A percentile compares a stretch with the other conserved stretches of the same genome.
Conservation (phyloP, 2,113 vertebrate genomes). For the Callorhinus ursinus region DNA sequence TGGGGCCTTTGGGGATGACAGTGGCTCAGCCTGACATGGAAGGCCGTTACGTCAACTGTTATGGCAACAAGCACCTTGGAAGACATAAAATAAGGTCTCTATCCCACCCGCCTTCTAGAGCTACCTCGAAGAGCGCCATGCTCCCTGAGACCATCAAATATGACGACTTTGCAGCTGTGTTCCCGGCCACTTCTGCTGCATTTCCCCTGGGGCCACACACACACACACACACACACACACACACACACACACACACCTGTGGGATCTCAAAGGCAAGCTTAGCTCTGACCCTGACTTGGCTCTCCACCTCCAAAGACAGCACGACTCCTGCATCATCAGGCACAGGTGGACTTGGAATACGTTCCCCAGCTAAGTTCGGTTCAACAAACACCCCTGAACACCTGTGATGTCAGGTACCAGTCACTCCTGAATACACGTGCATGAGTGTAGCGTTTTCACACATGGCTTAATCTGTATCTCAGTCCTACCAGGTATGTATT, state of each 20-base stretch:
- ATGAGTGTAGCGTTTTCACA: fast-evolving
- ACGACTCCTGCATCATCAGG: not conserved
- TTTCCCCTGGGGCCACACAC: not conserved
- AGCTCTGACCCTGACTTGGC: too few species aligned
- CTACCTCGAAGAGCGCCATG: not conserved
- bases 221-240: too few species aligned
- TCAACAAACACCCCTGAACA: not conserved
- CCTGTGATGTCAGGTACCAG: fast-evolving
- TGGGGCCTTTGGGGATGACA: not conserved
- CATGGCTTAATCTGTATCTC: fast-evolving
- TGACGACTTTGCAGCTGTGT: fast-evolving
- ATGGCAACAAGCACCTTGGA: not conserved
- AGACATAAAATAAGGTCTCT: not conserved
- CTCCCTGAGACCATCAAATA: not conserved
- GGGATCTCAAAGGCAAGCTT: not conserved
- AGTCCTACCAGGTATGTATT: fast-evolving
- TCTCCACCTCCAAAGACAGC: not conserved
- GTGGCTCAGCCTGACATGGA: not conserved
- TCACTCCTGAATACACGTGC: not conserved
- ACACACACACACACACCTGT: too few species aligned
- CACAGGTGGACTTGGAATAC: not conserved
- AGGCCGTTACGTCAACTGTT: not conserved
- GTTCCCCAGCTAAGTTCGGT: not conserved
- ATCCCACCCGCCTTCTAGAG: not conserved
- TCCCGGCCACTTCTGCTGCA: fast-evolving